A percentile compares a stretch with the other conserved stretches of the same genome.
phyloP scores from a whole-genome alignment of 2,797 vertebrate species.

The Pangasius larnaudii region DNA sequence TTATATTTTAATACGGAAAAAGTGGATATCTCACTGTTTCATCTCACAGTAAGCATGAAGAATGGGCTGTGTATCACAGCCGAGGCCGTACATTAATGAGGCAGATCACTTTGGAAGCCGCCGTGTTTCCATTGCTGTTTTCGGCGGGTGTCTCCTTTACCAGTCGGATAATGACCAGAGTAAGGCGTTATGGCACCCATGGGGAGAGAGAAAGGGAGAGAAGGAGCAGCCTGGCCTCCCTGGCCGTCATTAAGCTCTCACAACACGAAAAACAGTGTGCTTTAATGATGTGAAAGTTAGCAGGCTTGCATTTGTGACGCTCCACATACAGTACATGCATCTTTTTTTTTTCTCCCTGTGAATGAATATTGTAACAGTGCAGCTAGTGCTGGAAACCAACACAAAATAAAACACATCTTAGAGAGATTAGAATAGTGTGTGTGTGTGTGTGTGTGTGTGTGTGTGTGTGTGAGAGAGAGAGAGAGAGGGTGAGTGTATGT shows the following conservation, averaged over 20 bases:
- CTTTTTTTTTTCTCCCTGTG: background rate
- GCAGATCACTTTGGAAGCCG: slow-evolving; percentile 48
- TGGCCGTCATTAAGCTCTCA: slow-evolving; percentile 44
- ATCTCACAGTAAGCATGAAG: background rate
- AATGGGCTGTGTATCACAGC: background rate
- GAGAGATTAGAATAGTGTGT: slow-evolving; percentile 11
- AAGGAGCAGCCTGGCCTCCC: slow-evolving; percentile 38
- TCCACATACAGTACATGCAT: slow-evolving; percentile 57
- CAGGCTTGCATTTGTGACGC: slow-evolving; percentile 31
- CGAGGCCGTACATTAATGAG: slow-evolving; percentile 51
- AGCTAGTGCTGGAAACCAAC: background rate
- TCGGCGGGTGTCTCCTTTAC: slow-evolving; percentile 74
- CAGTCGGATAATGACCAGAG: slow-evolving; percentile 79
- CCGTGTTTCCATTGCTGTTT: slow-evolving; percentile 60
- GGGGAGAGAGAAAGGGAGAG: slow-evolving; percentile 59
- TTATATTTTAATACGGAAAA: background rate
- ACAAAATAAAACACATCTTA: slow-evolving; percentile 20
- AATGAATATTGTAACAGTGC: slow-evolving; percentile 24
- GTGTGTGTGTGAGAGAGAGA: background rate
- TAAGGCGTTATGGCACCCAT: slow-evolving; percentile 77
- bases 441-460: slow-evolving; percentile 5
- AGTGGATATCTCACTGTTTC: background rate
- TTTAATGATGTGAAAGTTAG: slow-evolving; percentile 54
- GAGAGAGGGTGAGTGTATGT: background rate
- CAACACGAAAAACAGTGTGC: slow-evolving; percentile 27